Base-by-base conservation (phyloP, 2,888 invertebrate species). In the Tetranychus truncatus region DNA sequence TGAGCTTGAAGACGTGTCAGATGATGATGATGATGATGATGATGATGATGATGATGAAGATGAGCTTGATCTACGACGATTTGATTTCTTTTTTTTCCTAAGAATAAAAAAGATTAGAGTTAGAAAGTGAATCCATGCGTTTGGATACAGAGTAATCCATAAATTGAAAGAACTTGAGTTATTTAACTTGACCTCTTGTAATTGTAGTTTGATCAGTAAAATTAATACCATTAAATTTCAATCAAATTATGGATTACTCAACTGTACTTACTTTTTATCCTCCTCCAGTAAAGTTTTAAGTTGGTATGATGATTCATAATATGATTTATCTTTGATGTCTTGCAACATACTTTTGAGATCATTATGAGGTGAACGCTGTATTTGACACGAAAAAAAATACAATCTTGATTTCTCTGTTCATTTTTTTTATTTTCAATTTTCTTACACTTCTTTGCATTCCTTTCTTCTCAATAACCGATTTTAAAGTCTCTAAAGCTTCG, bases 401-500 rank as follows among this genome's bases (percentile, higher is more conserved):
- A 55, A 55, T 15, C 2, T 55, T 15, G 55, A 55, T 55, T 55
- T 15, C 55, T 55, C 15, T 9, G 15, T 55, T 55, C 55, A 9
- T 55, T 15, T 15, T 55, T 55, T 55, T 55, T 15, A 15, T 55
- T 55, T 55, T 55, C 15, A 15, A 55, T 55, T 55, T 55, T 5
- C 55, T 55, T 55, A 55, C 55, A 55, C 55, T 55, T 55, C 55
- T 55, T 15, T 55, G 55, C 9, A 15, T 55, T 55, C 55, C 55
- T 55, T 15, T 55, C 55, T 55, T 55, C 15, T 55, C 55, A 55
- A 55, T 55, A 15, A 55, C 9, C 55, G 55, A 55, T 55, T 55
- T 45, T 21, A 74, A 71, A 21, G 74, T 45, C 24, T 74, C 74
- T 24, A 21, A 8, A 44, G 74, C 74, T 24, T 69, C 55, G 15